phyloP scores from a whole-genome alignment of 2,888 invertebrate species.

The Apamea sordens region DNA sequence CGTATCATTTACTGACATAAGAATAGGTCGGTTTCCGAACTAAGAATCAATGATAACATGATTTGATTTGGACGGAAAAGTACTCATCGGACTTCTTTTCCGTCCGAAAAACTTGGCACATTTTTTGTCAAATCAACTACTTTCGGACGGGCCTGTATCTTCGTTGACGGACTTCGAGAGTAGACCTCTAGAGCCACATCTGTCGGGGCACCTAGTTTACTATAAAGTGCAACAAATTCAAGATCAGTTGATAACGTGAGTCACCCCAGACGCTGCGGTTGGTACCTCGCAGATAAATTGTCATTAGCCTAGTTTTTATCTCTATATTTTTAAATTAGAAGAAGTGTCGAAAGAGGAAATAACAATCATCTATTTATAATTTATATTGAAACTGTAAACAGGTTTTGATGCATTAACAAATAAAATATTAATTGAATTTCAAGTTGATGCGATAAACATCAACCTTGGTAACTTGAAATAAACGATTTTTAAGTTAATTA shows the following conservation, averaged over 20 bases:
- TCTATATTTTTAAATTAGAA: constrained; percentile 2
- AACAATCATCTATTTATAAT: neutral
- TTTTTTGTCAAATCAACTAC: no score
- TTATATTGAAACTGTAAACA: neutral
- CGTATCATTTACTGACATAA: no score
- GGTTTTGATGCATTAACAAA: neutral
- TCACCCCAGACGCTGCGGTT: neutral
- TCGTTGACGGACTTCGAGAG: no score
- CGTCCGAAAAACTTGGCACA: no score
- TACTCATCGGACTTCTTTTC: no score
- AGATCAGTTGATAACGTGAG: neutral
- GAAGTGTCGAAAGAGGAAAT: neutral
- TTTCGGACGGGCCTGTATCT: no score
- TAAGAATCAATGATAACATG: no score
- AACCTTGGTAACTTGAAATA: constrained; percentile 9
- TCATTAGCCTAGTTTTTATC: constrained; percentile 27
- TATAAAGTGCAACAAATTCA: neutral
- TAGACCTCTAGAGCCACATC: neutral
- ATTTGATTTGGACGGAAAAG: no score
- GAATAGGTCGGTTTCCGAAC: no score
- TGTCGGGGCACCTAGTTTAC: neutral
- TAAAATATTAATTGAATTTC: neutral
- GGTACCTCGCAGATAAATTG: constrained; percentile 9
- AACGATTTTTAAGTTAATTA: neutral
- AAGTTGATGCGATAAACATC: neutral